Conservation (phyloP, 1,140 invertebrate species). For the Drosophila varians region DNA sequence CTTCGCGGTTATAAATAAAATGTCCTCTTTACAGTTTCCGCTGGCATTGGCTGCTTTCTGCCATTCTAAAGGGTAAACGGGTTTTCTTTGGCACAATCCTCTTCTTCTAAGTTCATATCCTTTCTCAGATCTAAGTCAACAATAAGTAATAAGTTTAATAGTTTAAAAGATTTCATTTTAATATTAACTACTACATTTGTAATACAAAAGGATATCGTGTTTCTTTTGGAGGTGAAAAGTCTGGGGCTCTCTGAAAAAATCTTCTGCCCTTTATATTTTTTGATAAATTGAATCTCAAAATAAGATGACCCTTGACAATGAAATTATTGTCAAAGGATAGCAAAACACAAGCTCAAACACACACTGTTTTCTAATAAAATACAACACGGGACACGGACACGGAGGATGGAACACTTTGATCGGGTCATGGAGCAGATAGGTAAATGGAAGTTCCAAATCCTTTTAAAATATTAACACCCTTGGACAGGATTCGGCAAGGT, state of each 20-base stretch:
- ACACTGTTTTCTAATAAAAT: neutral
- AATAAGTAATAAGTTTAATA: too few relatives aligned
- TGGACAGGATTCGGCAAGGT: slow-evolving; percentile 54
- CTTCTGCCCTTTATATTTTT: too few relatives aligned
- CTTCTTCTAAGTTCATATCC: neutral
- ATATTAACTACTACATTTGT: too few relatives aligned
- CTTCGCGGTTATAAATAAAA: too few relatives aligned
- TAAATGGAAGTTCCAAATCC: slow-evolving; percentile 1
- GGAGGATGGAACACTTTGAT: slow-evolving; percentile 45
- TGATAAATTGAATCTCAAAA: too few relatives aligned
- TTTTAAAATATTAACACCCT: neutral
- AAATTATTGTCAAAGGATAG: neutral
- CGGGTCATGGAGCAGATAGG: slow-evolving; percentile 60
- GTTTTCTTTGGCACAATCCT: neutral
- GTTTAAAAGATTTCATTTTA: too few relatives aligned
- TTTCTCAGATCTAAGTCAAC: neutral
- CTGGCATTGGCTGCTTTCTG: slow-evolving; percentile 46
- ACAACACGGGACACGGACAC: neutral
- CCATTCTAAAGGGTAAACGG: slow-evolving; percentile 15
- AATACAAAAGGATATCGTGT: too few relatives aligned
- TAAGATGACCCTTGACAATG: neutral
- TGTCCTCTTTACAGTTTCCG: slow-evolving; percentile 22
- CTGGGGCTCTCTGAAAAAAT: too few relatives aligned
- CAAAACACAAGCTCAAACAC: neutral
- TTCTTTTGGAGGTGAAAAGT: too few relatives aligned